These are phyloP conservation scores for Leptobrachium ailaonicum DNA, from an alignment of 2,113 vertebrate species.

Conservation along the genomic window DNA sequence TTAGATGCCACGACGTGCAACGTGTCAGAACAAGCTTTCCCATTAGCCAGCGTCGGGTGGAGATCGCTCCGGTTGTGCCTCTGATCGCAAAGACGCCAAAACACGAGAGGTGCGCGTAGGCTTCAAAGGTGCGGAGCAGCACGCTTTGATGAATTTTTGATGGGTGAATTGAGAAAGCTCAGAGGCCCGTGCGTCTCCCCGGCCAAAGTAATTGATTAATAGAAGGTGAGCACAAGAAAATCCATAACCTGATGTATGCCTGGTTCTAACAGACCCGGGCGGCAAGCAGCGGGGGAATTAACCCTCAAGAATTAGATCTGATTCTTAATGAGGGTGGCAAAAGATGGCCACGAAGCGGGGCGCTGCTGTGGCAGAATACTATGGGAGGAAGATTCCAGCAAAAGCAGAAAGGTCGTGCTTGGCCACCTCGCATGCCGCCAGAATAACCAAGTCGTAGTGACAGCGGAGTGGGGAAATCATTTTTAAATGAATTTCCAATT, in stretches of 20 bases:
- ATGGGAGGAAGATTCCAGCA: too few species aligned
- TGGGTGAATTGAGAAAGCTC: slow-evolving; percentile 77
- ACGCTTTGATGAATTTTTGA: slow-evolving; percentile 82
- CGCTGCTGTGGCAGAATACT: not conserved
- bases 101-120: slow-evolving; percentile 43
- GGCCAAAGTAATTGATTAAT: slow-evolving; percentile 81
- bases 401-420: too few species aligned
- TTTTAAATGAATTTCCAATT: too few species aligned
- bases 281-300: slow-evolving; percentile 7
- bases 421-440: too few species aligned
- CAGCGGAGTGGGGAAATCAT: too few species aligned
- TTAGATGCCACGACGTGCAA: slow-evolving; percentile 38
- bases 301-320: slow-evolving; percentile 11
- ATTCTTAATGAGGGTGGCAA: not conserved
- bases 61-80: slow-evolving; percentile 23
- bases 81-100: slow-evolving; percentile 43
- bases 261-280: not conserved
- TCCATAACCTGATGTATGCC: slow-evolving; percentile 22
- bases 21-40: slow-evolving; percentile 39
- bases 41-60: slow-evolving; percentile 41
- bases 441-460: too few species aligned
- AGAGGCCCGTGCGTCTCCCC: slow-evolving; percentile 71
- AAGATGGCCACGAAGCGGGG: not conserved
- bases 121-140: slow-evolving; percentile 73
- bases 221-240: slow-evolving; percentile 66